Conservation (phyloP, 1,140 invertebrate genomes). For the Arion vulgaris region DNA sequence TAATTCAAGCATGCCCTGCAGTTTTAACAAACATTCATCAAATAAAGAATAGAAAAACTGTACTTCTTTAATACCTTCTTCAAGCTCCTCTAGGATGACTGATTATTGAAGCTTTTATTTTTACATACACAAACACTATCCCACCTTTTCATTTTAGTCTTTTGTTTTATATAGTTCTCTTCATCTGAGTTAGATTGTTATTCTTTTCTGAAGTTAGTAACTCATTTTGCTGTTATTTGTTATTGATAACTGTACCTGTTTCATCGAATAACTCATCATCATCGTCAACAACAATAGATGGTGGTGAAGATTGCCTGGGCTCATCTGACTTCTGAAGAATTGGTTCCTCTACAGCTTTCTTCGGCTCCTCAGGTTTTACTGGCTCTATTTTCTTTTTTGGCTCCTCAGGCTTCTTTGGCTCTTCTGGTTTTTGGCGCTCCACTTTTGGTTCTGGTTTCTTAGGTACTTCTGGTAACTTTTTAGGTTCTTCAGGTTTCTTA, state of each 20-base stretch:
- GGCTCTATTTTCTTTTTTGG: conserved; percentile 32
- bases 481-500: conserved; percentile 36
- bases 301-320: conserved; percentile 34
- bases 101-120: conserved; percentile 61
- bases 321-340: conserved; percentile 31
- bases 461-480: conserved; percentile 37
- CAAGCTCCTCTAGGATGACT: conserved; percentile 61
- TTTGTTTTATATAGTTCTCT: conserved; percentile 28
- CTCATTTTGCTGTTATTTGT: conserved; percentile 30
- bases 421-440: conserved; percentile 39
- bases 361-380: conserved; percentile 33
- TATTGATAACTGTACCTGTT: conserved; percentile 35
- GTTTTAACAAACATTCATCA: too few relatives aligned
- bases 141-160: conserved; percentile 37
- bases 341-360: conserved; percentile 39
- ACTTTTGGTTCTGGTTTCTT: conserved; percentile 42
- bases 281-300: conserved; percentile 55
- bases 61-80: conserved; percentile 23
- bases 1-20: too few relatives aligned
- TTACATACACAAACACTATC: too few relatives aligned
- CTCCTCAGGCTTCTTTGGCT: conserved; percentile 23
- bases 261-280: conserved; percentile 24
- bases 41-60: too few relatives aligned
- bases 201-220: conserved; percentile 36
- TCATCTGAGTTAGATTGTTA: conserved; percentile 30